Base-by-base conservation (phyloP, 2,888 invertebrate species). In the Xestoiulus laeticollis region DNA sequence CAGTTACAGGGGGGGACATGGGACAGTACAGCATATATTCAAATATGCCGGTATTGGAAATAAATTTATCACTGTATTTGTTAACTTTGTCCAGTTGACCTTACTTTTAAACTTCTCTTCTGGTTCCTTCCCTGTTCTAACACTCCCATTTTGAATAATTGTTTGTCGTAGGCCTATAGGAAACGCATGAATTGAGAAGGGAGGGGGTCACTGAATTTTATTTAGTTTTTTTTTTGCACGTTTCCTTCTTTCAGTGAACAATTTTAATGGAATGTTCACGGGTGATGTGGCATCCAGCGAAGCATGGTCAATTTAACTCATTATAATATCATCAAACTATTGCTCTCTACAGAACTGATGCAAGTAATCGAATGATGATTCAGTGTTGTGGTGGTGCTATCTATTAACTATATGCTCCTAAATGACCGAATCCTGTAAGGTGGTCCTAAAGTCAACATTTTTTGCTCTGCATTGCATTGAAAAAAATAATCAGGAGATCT, bases 271-370 rank as follows among this genome's bases (percentile, higher is more conserved):
- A 59, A 22, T 59, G 22, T 59, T 59, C 59, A 68, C 68, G 68
- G 68, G 68, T 68, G 68, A 68, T 22, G 68, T 19, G 68, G 26
- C 2, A 26, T 26, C n/a, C 26, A n/a, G 22, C n/a, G n/a, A 26
- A n/a, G 68, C 68, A 68, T 68, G 68, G 26, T 68, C 68, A 68
- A 68, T 68, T 68, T 68, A 68, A 68, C 68, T 68, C 68, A 26
- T 26, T 5, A 68, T 5, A 68, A 44, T 12, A 44, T n/a, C n/a
- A 26, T 1, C 68, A 68, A 12, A 59, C 68, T 68, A 68, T 68
- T 68, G 26, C 68, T 68, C 22, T 68, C 68, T 68, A 12, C 68
- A 68, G 68, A 68, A 68, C 12, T 26, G 68, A 26, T 26, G 68
- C 68, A 68, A 26, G 4, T 68, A 68, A 68, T 68, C 68, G 26